phyloP scores from a whole-genome alignment of 2,797 vertebrate species.

The Pelochelys cantorii region DNA sequence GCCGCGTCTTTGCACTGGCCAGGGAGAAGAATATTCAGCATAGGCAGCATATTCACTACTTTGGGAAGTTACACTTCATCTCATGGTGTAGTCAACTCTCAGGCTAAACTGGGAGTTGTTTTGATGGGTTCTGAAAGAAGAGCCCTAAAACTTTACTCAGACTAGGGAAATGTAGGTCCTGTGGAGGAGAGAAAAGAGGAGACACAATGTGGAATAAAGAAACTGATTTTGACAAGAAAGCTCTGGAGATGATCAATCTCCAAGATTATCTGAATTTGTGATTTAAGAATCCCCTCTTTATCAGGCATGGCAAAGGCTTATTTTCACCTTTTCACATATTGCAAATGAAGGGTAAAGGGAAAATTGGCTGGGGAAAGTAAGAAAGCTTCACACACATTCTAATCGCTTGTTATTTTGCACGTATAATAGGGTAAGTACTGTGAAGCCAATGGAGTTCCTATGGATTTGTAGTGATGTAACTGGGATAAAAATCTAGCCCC shows the following conservation, averaged over 20 bases:
- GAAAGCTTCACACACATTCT: not conserved
- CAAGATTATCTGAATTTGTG: not conserved
- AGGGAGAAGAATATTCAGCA: not conserved
- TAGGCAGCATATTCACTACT: rapidly evolving
- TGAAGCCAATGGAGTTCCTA: not conserved
- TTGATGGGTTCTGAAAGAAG: slow-evolving; percentile 3
- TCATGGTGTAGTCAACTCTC: not conserved
- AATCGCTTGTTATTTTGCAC: not conserved
- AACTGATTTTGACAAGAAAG: not conserved
- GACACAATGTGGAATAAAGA: not conserved
- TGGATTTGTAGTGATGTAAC: not conserved
- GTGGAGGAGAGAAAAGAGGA: not conserved
- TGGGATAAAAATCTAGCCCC: not conserved
- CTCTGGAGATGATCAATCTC: not conserved
- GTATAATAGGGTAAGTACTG: not conserved
- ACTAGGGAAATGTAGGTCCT: not conserved
- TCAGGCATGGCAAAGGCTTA: not conserved
- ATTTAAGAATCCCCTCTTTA: not conserved
- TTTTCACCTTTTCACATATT: not conserved
- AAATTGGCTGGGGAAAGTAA: not conserved
- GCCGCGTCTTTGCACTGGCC: not conserved
- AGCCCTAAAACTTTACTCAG: not conserved
- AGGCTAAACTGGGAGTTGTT: not conserved
- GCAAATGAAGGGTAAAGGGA: not conserved
- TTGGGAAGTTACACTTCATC: not conserved